Base-by-base conservation (phyloP, 2,888 invertebrate genomes). In the Tetheella fluctuosa region DNA sequence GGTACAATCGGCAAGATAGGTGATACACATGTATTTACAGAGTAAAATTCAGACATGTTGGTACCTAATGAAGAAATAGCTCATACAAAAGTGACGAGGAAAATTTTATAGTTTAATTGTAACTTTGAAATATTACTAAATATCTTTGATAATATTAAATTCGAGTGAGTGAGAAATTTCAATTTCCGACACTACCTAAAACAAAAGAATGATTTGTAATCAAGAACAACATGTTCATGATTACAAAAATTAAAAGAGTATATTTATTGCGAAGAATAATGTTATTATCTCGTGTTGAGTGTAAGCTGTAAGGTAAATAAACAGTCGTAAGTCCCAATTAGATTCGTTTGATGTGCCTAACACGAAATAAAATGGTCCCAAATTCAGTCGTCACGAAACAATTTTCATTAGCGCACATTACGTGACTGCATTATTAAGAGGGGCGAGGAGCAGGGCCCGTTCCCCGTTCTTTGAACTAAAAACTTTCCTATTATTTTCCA, bases 331-430 rank as follows among this genome's bases (percentile, higher is more conserved):
- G 65, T 62, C 59, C 63, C 73, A 78, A 80, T 78, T 80, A 80
- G 68, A 77, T 74, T 79, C 77, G 78, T 84, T 82, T 82, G 83
- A 84, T 81, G 81, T 85, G 70, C 79, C 79, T 83, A 84, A 85
- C 79, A 81, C 79, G 76, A 76, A 82, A 85, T 83, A 83, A 86
- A 88, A 88, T 83, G 79, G 75, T 74, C 67, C 77, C 73, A 79
- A 87, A 86, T 84, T 85, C 85, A 85, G 85, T 85, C 83, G 86
- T 86, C 85, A 82, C 84, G 82, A 76, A 90, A 88, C 89, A 88
- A 90, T 91, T 91, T 91, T 89, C 90, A 91, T 90, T 90, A 89
- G 85, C 79, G 79, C 68, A 77, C 71, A 78, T 80, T 86, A 90
- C 90, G 90, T 90, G 91, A 86, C 88, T 86, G 83, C 77, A 82